These are phyloP conservation scores for Diabrotica undecimpunctata DNA, from an alignment of 1,140 invertebrate species.

Conservation along the genomic window DNA sequence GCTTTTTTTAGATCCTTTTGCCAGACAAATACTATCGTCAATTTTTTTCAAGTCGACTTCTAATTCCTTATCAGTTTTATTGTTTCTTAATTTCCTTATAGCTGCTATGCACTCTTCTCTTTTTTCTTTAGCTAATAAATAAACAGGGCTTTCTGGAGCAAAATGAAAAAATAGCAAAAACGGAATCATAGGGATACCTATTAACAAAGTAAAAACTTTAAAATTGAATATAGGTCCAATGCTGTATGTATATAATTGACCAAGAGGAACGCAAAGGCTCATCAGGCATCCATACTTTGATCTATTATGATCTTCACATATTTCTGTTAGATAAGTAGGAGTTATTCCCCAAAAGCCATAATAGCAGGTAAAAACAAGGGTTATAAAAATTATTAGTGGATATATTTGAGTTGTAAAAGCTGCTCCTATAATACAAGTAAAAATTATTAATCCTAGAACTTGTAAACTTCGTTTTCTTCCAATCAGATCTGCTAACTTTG, in stretches of 20 bases:
- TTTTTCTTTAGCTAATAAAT: slow-evolving; percentile 56
- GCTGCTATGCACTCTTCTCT: slow-evolving; percentile 58
- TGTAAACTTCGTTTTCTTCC: slow-evolving; percentile 49
- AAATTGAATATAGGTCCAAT: slow-evolving; percentile 59
- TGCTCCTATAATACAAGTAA: slow-evolving; percentile 17
- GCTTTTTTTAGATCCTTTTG: not conserved
- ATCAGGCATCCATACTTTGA: slow-evolving; percentile 27
- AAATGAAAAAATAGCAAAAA: slow-evolving; percentile 53
- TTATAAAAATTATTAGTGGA: slow-evolving; percentile 38
- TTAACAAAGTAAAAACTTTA: slow-evolving; percentile 50
- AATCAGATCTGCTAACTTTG: slow-evolving; percentile 42
- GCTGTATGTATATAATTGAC: slow-evolving; percentile 47
- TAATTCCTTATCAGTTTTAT: slow-evolving; percentile 48
- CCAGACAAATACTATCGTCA: not conserved
- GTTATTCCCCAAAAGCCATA: slow-evolving; percentile 49
- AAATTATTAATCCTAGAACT: slow-evolving; percentile 41
- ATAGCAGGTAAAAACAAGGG: slow-evolving; percentile 46
- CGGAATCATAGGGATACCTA: slow-evolving; percentile 43
- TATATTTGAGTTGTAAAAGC: slow-evolving; percentile 42
- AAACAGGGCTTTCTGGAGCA: slow-evolving; percentile 73
- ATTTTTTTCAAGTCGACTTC: slow-evolving; percentile 7
- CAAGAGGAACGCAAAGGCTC: slow-evolving; percentile 28
- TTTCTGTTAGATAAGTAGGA: slow-evolving; percentile 52
- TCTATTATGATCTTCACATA: slow-evolving; percentile 42
- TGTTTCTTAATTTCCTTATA: slow-evolving; percentile 57